Percentiles rank a stretch among this genome's conserved stretches.
These are phyloP conservation scores for Amazona ochrocephala DNA, from an alignment of 2,797 vertebrate species.

Conservation along the genomic window DNA sequence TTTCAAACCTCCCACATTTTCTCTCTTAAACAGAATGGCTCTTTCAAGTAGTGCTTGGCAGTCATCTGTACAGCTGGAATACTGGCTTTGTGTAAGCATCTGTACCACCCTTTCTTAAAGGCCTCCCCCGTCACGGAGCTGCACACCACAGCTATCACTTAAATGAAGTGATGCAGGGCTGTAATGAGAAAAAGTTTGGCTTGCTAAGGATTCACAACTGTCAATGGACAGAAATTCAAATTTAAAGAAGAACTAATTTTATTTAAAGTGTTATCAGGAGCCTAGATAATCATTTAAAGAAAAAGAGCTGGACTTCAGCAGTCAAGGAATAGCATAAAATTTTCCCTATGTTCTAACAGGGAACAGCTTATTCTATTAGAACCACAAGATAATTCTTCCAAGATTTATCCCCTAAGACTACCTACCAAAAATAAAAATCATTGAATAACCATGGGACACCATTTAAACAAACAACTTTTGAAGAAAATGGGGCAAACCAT, in stretches of 20 bases:
- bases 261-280: background rate
- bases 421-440: background rate
- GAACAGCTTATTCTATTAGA: background rate
- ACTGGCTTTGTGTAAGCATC: background rate
- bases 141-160: background rate
- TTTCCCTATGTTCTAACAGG: background rate
- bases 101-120: background rate
- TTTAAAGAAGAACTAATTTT: background rate
- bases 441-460: background rate
- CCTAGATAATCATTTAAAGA: background rate
- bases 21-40: slow-evolving; percentile 16
- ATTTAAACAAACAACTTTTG: background rate
- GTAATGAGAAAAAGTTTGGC: background rate
- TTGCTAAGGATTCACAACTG: background rate
- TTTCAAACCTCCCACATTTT: slow-evolving; percentile 29
- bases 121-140: background rate
- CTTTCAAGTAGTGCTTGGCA: slow-evolving; percentile 45
- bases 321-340: background rate
- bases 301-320: background rate
- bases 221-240: background rate
- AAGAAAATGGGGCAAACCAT: background rate
- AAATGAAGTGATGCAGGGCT: background rate
- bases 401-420: background rate
- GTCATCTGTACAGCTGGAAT: background rate
- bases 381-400: background rate